phyloP scores from a whole-genome alignment of 2,888 invertebrate species.

The Cataglyphis cursor region DNA sequence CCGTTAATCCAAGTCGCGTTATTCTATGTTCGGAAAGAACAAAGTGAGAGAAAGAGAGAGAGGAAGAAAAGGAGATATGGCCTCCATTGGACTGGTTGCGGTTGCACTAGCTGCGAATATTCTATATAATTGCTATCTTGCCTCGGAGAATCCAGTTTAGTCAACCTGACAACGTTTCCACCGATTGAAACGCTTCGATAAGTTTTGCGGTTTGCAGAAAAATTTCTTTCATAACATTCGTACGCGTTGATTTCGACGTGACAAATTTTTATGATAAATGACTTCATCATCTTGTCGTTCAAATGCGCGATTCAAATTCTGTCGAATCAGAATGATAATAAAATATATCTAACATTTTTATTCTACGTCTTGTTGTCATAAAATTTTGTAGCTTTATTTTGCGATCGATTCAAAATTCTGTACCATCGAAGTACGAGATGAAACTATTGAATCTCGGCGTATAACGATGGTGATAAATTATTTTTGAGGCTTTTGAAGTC shows the following conservation, averaged over 20 bases:
- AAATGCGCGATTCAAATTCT: neutral
- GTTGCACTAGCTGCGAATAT: constrained; percentile 65
- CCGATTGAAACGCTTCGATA: constrained; percentile 53
- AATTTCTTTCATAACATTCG: constrained; percentile 46
- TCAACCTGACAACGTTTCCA: constrained; percentile 49
- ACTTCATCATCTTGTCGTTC: neutral
- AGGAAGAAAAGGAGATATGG: constrained; percentile 20
- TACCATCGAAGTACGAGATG: neutral
- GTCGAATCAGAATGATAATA: neutral
- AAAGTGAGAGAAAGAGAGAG: constrained; percentile 45
- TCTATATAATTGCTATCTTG: constrained; percentile 65
- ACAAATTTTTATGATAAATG: constrained; percentile 31
- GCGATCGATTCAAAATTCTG: constrained; percentile 18
- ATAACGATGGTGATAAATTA: constrained; percentile 73
- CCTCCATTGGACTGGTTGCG: constrained; percentile 56
- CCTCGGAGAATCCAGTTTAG: constrained; percentile 57
- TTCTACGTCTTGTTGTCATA: neutral
- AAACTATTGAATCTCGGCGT: constrained; percentile 58
- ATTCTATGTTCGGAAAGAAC: constrained; percentile 36
- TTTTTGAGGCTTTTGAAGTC: constrained; percentile 62
- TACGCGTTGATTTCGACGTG: constrained; percentile 36
- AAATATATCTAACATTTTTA: neutral
- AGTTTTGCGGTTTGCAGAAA: constrained; percentile 58
- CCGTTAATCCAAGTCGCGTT: constrained; percentile 56
- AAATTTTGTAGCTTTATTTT: neutral